phyloP scores from a whole-genome alignment of 2,797 vertebrate species.

The Thamnophis elegans region DNA sequence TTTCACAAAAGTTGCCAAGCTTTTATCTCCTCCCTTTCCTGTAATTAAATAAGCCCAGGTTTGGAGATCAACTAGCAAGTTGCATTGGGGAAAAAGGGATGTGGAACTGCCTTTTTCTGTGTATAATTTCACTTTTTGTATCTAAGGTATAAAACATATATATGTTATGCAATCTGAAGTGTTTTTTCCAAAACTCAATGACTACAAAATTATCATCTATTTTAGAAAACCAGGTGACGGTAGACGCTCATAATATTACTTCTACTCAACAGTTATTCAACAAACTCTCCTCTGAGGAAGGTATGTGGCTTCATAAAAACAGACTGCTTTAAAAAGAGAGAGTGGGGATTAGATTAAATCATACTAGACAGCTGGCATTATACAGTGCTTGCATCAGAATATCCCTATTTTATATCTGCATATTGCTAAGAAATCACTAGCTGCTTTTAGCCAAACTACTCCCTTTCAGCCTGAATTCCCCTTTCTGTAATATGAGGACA shows the following conservation, averaged over 20 bases:
- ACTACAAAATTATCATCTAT: background rate
- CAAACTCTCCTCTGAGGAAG: slow-evolving; percentile 70
- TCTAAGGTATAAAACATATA: background rate
- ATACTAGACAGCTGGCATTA: background rate
- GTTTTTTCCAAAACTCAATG: background rate
- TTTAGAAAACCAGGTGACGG: slow-evolving; percentile 74
- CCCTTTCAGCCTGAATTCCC: background rate
- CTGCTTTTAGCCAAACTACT: background rate
- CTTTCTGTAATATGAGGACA: background rate
- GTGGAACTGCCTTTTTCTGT: background rate
- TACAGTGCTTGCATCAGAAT: background rate
- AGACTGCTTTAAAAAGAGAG: background rate
- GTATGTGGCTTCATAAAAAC: slow-evolving; percentile 47
- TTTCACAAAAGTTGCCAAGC: background rate
- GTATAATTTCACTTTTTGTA: background rate
- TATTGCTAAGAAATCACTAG: background rate
- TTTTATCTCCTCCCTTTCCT: background rate
- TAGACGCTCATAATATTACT: slow-evolving; percentile 68
- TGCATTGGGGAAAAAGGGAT: background rate
- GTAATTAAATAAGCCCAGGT: background rate
- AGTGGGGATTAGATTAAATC: background rate
- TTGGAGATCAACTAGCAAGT: background rate
- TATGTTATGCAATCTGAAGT: background rate
- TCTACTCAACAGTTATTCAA: slow-evolving; percentile 65
- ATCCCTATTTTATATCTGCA: background rate